Evolutionary conservation across 2,888 invertebrate species (phyloP), one percentile per base, ranked within the genome.

Genomic region (Ophonus ardosiacus): DNA sequence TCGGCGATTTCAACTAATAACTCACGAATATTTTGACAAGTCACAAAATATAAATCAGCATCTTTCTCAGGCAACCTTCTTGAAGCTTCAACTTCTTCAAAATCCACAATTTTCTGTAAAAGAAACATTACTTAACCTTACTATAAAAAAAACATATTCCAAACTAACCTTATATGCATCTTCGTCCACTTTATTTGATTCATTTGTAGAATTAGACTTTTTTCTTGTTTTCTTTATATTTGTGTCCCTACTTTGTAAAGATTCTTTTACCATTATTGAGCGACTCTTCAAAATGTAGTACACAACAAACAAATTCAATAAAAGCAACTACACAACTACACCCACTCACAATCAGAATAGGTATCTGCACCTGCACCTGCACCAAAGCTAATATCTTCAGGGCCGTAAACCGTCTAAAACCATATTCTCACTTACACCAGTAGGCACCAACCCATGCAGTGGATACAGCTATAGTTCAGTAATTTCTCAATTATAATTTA

Each of bases 61-160:
- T 97, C 97, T 87, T 93, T 93, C 79, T 94, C 94, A 0, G 95
- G 93, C 61, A 94, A 93, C 65, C 96, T 92, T 79, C 92, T 90
- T 80, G 93, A 91, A 0, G 96, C 95, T 91, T 96, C 96, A 31
- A 94, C 92, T 89, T 96, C 96, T 90, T 97, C 97, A 88, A 94
- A 94, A 86, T 93, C 93, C 43, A 95, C 94, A 31, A 95, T 95
- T 89, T 93, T 93, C 96, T 96, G 89, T 80, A 90, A 91, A 86
- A 87, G 85, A 86, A 76, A 51, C 24, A n/a, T n/a, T 63, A 80
- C 65, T 61, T 76, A 78, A 81, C 84, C 17, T 13, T 17, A 57
- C 51, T 51, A 13, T 2, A 51, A 51, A 2, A 51, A 76, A 68
- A 78, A 74, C 61, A 79, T 31, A 18, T 38, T 18, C 56, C 21